Conservation (phyloP, 2,113 vertebrate genomes). For the Tenebrosternarchus preto region DNA sequence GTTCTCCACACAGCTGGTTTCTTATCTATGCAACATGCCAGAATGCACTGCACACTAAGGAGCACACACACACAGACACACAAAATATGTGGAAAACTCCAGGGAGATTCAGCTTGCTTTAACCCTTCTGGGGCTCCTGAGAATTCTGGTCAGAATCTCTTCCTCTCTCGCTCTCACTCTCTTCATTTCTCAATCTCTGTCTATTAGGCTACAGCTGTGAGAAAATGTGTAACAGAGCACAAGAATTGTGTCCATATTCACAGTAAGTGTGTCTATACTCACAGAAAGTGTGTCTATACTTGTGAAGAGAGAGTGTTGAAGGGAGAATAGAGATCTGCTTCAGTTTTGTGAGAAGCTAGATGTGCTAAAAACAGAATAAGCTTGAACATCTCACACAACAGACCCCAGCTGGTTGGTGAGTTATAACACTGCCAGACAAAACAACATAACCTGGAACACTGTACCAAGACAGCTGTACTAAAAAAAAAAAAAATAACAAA, state of each 20-base stretch:
- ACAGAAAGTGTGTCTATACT: neutral
- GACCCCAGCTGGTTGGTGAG: too few relatives aligned
- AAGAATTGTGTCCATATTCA: conserved; percentile 12
- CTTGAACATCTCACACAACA: too few relatives aligned
- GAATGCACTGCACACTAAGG: conserved; percentile 43
- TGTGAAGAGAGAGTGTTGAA: neutral
- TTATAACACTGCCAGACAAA: too few relatives aligned
- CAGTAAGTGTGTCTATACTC: neutral
- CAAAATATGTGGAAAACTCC: neutral
- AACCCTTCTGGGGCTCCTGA: conserved; percentile 26
- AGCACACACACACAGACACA: neutral
- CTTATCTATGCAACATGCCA: conserved; percentile 46
- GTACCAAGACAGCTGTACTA: too few relatives aligned
- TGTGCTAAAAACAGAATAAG: too few relatives aligned
- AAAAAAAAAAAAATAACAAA: too few relatives aligned
- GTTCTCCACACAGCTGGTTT: conserved; percentile 54
- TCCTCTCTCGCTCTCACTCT: too few relatives aligned
- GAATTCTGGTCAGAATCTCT: conserved; percentile 1
- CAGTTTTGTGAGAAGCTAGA: neutral
- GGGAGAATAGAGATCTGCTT: conserved; percentile 4
- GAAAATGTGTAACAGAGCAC: conserved; percentile 3
- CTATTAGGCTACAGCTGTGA: neutral
- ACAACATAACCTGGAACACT: too few relatives aligned
- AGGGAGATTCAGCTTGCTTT: conserved; percentile 1
- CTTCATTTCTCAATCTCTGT: neutral